Conservation (phyloP, 2,888 invertebrate species). For the Lutraria lutraria region DNA sequence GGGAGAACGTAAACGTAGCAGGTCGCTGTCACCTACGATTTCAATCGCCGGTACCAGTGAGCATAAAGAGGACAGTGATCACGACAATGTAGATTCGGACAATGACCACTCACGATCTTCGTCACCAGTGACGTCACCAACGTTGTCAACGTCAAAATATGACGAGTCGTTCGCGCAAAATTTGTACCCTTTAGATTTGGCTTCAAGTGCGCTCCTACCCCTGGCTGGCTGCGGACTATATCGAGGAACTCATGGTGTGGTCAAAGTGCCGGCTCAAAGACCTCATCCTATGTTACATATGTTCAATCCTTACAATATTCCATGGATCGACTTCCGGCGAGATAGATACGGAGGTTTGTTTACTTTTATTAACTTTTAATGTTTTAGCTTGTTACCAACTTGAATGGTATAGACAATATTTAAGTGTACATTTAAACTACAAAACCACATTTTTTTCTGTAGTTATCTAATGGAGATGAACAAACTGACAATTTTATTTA, state of each 20-base stretch:
- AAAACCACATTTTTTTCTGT: no score
- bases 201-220: conserved; percentile 55
- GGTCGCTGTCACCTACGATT: conserved; percentile 50
- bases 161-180: conserved; percentile 47
- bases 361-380: background rate
- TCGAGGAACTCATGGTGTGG: conserved; percentile 72
- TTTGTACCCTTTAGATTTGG: conserved; percentile 61
- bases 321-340: conserved; percentile 84
- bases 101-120: conserved; percentile 49
- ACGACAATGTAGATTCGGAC: conserved; percentile 34
- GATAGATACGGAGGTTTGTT: conserved; percentile 82
- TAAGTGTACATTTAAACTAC: background rate
- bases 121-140: conserved; percentile 63
- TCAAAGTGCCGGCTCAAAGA: conserved; percentile 80
- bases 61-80: conserved; percentile 53
- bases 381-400: background rate
- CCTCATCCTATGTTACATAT: conserved; percentile 77
- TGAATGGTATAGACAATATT: background rate
- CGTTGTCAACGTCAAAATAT: conserved; percentile 61
- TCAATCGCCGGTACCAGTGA: conserved; percentile 38
- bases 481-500: no score
- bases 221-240: conserved; percentile 65
- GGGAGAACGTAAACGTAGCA: conserved; percentile 58
- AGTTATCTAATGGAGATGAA: no score
- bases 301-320: conserved; percentile 76